Conservation (phyloP, 2,888 invertebrate genomes). For the Lamellibrachia satsuma region DNA sequence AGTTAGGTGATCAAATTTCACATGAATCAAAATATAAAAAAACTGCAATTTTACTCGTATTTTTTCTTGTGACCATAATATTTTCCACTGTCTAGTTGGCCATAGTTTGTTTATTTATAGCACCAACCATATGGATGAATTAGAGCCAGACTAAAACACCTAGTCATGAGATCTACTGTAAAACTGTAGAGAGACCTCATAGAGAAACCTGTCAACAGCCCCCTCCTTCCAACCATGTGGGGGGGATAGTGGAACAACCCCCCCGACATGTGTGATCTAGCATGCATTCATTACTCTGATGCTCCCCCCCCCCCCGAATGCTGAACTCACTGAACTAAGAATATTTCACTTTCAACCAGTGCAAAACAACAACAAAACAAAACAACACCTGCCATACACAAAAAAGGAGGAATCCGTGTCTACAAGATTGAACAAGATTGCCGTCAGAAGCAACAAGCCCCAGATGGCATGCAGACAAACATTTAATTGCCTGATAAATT, state of each 20-base stretch:
- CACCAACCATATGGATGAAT: neutral
- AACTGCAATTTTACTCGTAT: neutral
- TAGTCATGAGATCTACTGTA: too few relatives aligned
- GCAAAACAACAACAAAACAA: neutral
- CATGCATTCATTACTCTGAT: neutral
- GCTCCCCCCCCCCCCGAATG: neutral
- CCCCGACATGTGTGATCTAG: neutral
- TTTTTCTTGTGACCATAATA: neutral
- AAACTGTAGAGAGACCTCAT: neutral
- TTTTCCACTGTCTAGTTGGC: neutral
- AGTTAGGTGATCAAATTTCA: neutral
- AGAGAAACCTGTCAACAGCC: neutral
- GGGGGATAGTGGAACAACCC: neutral
- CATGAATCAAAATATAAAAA: neutral
- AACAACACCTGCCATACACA: too few relatives aligned
- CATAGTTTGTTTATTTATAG: neutral
- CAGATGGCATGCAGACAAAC: neutral
- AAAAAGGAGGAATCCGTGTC: too few relatives aligned
- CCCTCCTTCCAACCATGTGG: neutral
- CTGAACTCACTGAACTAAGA: neutral
- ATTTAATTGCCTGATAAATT: neutral
- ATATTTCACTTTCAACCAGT: neutral
- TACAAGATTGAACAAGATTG: too few relatives aligned
- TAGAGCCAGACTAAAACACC: too few relatives aligned
- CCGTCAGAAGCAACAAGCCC: neutral